Base-by-base conservation (phyloP, 2,888 invertebrate species). In the Protodeltote pygarga region DNA sequence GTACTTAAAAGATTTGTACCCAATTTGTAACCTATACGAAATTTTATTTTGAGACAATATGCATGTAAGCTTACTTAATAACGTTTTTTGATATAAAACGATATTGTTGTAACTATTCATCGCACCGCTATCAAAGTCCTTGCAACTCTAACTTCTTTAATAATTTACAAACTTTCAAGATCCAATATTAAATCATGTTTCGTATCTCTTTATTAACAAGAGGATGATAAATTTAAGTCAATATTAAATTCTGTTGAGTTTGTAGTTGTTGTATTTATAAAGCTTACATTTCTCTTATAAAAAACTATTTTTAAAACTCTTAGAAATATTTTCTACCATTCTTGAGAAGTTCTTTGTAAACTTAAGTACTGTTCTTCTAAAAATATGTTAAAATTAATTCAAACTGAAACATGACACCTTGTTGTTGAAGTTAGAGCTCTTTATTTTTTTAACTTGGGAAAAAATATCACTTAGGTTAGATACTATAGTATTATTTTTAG, bases 141-240 rank as follows among this genome's bases (percentile, higher is more conserved):
- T 23, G 23, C 14, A 49, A 57, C 45, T 50, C 38, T 33, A 58
- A 49, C 58, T 53, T 62, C 29, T 48, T 57, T 55, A 48, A 41
- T 48, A 32, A 61, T 51, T 48, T 62, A 44, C 34, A 58, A 62
- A 58, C 49, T 62, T 62, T 62, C 28, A 44, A 46, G 45, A 52
- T 58, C 52, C 58, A 58, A 62, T 58, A 62, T 62, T 62, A 51
- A 62, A 42, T 48, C 37, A 28, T 58, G 49, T 53, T 55, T 49
- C 40, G 37, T 47, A 45, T 65, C 45, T 45, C 34, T 48, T 52
- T 41, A 55, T 46, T 51, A 62, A 59, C 42, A 52, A 58, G 37
- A n/a, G 28, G 42, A 55, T 45, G 48, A 55, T 65, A 61, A 64
- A 64, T 60, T 64, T 50, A 41, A 53, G 61, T 51, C 45, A 62